A percentile compares a stretch with the other conserved stretches of the same genome.
Evolutionary conservation across 1,140 invertebrate species (phyloP).

Genomic region (Tribolium castaneum): DNA sequence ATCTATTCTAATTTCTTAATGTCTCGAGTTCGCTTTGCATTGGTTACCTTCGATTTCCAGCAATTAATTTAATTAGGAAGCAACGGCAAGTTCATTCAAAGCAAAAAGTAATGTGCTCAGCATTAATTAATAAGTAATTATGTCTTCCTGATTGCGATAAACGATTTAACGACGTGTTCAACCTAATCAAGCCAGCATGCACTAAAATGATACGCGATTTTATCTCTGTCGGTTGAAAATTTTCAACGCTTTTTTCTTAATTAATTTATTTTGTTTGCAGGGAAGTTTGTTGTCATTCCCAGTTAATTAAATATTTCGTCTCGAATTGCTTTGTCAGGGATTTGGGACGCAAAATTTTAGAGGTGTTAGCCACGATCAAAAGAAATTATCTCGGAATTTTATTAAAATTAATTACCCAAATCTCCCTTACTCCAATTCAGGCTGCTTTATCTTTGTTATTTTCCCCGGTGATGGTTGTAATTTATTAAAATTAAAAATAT

Average conservation of each 20-base stretch:
- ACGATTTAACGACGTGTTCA: slow-evolving; percentile 7
- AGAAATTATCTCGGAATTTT: too few relatives aligned
- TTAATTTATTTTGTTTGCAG: neutral
- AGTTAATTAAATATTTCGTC: too few relatives aligned
- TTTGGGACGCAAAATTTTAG: too few relatives aligned
- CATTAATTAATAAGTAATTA: slow-evolving; percentile 22
- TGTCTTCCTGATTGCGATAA: slow-evolving; percentile 13
- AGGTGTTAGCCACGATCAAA: too few relatives aligned
- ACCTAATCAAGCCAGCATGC: neutral
- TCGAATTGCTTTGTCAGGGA: too few relatives aligned
- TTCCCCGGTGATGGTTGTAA: too few relatives aligned
- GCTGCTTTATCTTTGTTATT: too few relatives aligned
- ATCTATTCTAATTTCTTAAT: neutral
- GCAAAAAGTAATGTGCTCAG: slow-evolving; percentile 19
- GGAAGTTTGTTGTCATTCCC: neutral
- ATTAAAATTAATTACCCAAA: too few relatives aligned
- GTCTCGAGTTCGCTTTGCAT: neutral
- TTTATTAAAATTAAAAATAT: too few relatives aligned
- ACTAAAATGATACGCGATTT: too few relatives aligned
- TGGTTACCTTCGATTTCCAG: neutral
- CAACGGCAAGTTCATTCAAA: neutral
- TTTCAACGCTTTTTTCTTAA: neutral
- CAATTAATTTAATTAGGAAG: slow-evolving; percentile 14
- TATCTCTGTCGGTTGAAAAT: neutral
- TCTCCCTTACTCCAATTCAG: too few relatives aligned